phyloP scores from a whole-genome alignment of 2,113 vertebrate genomes.

The Bathybates hornii region DNA sequence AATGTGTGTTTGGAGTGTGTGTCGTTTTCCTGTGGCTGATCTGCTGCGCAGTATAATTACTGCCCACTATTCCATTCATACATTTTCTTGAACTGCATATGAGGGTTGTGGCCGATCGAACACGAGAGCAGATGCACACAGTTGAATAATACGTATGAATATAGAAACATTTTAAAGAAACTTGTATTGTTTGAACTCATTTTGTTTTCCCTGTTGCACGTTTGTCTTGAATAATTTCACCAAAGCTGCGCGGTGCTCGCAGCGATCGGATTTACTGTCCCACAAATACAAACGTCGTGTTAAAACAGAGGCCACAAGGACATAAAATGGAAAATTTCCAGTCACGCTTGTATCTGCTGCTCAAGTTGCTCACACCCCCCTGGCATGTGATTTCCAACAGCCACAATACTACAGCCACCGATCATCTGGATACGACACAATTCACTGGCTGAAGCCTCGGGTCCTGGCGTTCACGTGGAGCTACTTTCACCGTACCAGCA shows the following conservation, averaged over 20 bases:
- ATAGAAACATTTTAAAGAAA: background rate
- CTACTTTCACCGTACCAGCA: background rate
- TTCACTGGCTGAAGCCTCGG: background rate
- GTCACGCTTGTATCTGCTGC: background rate
- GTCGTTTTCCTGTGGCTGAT: background rate
- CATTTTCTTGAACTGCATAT: background rate
- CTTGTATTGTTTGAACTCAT: background rate
- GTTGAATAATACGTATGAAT: background rate
- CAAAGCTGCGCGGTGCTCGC: background rate
- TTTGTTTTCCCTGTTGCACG: background rate
- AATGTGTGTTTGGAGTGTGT: background rate
- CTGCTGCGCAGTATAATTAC: background rate
- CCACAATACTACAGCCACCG: background rate
- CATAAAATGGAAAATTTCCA: background rate
- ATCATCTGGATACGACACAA: background rate
- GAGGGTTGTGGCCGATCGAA: background rate
- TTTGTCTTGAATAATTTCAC: background rate
- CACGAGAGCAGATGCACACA: background rate
- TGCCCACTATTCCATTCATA: background rate
- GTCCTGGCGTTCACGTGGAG: rapidly evolving
- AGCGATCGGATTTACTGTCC: background rate
- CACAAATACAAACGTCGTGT: rapidly evolving
- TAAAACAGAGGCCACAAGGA: background rate
- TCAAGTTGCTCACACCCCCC: background rate
- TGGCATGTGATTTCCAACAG: background rate